These are phyloP conservation scores for Margaritifera margaritifera DNA, from an alignment of 2,888 invertebrate species.

Conservation along the genomic window DNA sequence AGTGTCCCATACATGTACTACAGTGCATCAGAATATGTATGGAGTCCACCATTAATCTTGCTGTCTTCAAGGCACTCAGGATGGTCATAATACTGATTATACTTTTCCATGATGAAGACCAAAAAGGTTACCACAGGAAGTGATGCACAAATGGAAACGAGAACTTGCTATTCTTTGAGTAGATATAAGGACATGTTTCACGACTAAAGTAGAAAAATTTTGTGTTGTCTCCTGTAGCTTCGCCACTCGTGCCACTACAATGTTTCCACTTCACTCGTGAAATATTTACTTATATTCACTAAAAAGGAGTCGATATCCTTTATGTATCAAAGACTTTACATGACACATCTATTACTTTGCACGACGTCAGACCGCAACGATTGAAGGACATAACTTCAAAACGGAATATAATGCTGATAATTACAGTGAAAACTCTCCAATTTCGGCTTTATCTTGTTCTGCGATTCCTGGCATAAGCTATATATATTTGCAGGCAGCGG, in stretches of 20 bases:
- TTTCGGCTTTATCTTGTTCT: no score
- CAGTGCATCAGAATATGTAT: slow-evolving; percentile 68
- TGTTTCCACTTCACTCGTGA: slow-evolving; percentile 82
- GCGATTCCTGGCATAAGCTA: no score
- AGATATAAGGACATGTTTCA: slow-evolving; percentile 44
- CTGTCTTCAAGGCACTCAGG: slow-evolving; percentile 11
- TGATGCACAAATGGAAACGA: slow-evolving; percentile 40
- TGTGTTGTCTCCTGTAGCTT: slow-evolving; percentile 91
- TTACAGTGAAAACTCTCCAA: no score
- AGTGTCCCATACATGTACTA: slow-evolving; percentile 45
- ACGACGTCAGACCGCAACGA: no score
- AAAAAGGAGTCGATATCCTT: no score
- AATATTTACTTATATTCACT: not conserved
- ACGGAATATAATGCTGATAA: no score
- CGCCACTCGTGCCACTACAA: slow-evolving; percentile 86
- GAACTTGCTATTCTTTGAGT: slow-evolving; percentile 50
- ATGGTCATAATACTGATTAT: slow-evolving; percentile 40
- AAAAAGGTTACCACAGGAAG: slow-evolving; percentile 37
- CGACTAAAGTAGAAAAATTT: slow-evolving; percentile 79
- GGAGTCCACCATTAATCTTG: slow-evolving; percentile 18
- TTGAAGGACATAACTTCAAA: no score
- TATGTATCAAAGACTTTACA: no score
- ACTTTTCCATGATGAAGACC: slow-evolving; percentile 43
- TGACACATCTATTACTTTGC: no score
- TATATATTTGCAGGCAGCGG: no score